These are phyloP conservation scores for Rhodophaea formosa DNA, from an alignment of 2,888 invertebrate species.

Conservation along the genomic window DNA sequence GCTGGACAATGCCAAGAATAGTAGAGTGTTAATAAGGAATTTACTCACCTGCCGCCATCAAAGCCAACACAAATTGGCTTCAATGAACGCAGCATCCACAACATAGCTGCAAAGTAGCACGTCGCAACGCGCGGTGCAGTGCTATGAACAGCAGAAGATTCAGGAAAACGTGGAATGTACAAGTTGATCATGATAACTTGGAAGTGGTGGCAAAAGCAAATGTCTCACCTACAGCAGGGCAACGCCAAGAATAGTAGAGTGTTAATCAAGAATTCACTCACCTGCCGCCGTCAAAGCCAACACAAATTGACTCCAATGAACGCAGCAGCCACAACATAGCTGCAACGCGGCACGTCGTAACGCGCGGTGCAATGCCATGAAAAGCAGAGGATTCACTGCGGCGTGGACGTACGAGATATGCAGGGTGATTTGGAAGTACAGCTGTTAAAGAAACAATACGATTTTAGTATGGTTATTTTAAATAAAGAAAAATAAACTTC, in stretches of 20 bases:
- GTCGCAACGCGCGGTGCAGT: conserved; percentile 87
- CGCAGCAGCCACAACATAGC: conserved; percentile 88
- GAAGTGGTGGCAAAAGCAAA: conserved; percentile 44
- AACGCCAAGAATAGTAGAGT: no score
- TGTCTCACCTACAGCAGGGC: no score
- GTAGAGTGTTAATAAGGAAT: background rate
- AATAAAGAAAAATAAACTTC: no score
- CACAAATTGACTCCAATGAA: conserved; percentile 83
- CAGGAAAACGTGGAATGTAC: conserved; percentile 92
- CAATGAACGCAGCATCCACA: conserved; percentile 87
- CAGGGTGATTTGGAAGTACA: conserved; percentile 87
- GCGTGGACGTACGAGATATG: conserved; percentile 94
- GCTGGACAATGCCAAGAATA: no score
- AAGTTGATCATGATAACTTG: conserved; percentile 76
- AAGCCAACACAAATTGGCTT: conserved; percentile 81
- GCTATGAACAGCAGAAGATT: conserved; percentile 91
- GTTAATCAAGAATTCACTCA: conserved; percentile 34
- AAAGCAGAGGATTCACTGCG: conserved; percentile 90
- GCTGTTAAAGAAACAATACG: conserved; percentile 40
- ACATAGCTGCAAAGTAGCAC: conserved; percentile 87
- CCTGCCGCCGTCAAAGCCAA: conserved; percentile 77
- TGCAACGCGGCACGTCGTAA: conserved; percentile 86
- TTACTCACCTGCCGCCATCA: conserved; percentile 71
- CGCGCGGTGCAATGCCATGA: conserved; percentile 89
- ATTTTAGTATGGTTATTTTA: background rate